Conservation (phyloP, 2,888 invertebrate species). For the Tetragonisca angustula region DNA sequence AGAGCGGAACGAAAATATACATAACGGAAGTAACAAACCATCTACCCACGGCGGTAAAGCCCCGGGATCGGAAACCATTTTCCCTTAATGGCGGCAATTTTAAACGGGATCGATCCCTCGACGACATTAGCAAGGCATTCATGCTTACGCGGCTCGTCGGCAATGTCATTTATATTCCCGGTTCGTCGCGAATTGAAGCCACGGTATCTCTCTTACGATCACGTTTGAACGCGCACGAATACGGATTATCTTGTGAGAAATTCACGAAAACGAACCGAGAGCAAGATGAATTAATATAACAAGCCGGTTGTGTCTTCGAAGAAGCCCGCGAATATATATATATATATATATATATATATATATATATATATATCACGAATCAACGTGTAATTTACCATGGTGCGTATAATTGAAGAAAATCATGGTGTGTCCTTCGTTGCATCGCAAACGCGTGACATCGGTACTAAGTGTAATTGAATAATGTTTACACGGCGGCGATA, state of each 20-base stretch:
- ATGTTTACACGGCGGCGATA: slow-evolving; percentile 3
- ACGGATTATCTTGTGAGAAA: slow-evolving; percentile 24
- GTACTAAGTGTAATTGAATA: slow-evolving; percentile 25
- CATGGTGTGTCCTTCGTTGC: slow-evolving; percentile 3
- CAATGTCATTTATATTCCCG: slow-evolving; percentile 17
- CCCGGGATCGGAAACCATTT: not conserved
- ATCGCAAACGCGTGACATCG: slow-evolving; percentile 6
- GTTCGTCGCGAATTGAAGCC: slow-evolving; percentile 18
- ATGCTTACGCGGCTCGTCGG: slow-evolving; percentile 10
- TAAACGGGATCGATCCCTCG: not conserved
- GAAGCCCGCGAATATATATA: not conserved
- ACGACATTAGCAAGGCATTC: slow-evolving; percentile 20
- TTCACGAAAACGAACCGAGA: slow-evolving; percentile 17
- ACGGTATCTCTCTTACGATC: not conserved
- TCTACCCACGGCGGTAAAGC: not conserved
- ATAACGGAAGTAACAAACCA: not conserved
- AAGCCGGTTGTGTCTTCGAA: not conserved
- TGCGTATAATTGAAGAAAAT: not conserved
- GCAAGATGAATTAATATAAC: slow-evolving; percentile 13
- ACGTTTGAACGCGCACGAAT: slow-evolving; percentile 17
- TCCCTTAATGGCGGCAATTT: not conserved
- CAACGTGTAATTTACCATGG: not conserved
- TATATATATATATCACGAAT: not conserved
- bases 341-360: not conserved
- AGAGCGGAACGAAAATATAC: not conserved